A percentile compares a stretch with the other conserved stretches of the same genome.
phyloP scores from a whole-genome alignment of 2,888 invertebrate genomes.

The Limnephilus marmoratus region DNA sequence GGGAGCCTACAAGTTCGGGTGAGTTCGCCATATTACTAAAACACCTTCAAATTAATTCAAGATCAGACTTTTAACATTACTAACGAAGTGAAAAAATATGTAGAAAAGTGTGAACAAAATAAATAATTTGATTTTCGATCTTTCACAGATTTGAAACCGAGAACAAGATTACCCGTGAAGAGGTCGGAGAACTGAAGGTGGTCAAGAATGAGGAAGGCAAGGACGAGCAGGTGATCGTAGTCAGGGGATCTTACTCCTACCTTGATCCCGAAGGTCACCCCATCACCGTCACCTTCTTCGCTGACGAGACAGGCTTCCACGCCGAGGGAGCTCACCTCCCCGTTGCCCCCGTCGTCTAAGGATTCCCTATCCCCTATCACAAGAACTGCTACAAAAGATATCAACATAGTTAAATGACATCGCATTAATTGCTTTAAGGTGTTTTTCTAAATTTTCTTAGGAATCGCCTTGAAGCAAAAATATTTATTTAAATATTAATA shows the following conservation, averaged over 20 bases:
- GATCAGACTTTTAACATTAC: no score
- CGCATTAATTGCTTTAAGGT: not conserved
- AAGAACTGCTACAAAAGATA: no score
- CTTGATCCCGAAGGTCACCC: constrained; percentile 54
- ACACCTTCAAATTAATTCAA: no score
- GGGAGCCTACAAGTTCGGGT: constrained; percentile 63
- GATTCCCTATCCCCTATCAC: no score
- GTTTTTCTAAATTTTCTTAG: not conserved
- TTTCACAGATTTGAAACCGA: constrained; percentile 40
- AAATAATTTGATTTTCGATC: no score
- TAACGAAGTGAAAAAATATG: no score
- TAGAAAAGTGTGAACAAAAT: no score
- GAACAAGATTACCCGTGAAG: constrained; percentile 60
- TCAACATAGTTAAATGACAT: no score
- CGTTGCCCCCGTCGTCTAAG: not conserved
- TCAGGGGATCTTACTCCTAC: constrained; percentile 62
- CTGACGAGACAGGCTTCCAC: constrained; percentile 65
- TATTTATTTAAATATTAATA: not conserved
- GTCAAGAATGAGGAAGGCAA: constrained; percentile 64
- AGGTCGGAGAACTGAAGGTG: constrained; percentile 59
- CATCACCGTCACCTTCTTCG: constrained; percentile 57
- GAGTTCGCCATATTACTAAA: constrained; percentile 29
- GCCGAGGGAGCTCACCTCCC: constrained; percentile 63
- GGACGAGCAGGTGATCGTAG: constrained; percentile 58
- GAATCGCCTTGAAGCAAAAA: not conserved